Percentiles rank a stretch among this genome's conserved stretches.
Evolutionary conservation across 2,797 vertebrate species (phyloP).

Genomic region (Arnoldichthys spilopterus): DNA sequence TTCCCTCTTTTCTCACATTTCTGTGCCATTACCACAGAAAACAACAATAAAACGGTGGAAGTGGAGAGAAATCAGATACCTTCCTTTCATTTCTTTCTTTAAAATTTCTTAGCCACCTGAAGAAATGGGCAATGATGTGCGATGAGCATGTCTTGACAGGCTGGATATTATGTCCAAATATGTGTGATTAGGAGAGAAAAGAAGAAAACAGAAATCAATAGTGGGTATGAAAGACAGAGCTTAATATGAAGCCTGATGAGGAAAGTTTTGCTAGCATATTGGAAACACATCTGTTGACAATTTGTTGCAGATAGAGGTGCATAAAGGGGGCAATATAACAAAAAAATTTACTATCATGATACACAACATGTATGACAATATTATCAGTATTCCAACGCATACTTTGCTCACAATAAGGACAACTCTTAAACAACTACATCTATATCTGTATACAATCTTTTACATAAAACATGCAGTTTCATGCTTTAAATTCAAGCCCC

Average conservation of each 20-base stretch:
- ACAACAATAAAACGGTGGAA: not conserved
- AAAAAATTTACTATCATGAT: not conserved
- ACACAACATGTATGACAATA: too few species aligned
- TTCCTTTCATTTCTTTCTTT: constrained; percentile 19
- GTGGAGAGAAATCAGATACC: not conserved
- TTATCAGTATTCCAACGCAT: too few species aligned
- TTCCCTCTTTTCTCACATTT: not conserved
- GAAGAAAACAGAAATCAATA: not conserved
- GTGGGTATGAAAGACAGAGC: not conserved
- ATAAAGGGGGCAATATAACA: not conserved
- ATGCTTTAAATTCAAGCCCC: too few species aligned
- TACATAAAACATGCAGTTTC: too few species aligned
- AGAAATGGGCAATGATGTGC: constrained; percentile 24
- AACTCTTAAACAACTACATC: too few species aligned
- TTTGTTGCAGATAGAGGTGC: not conserved
- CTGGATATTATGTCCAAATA: constrained; percentile 33
- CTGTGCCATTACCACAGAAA: not conserved
- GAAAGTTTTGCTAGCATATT: not conserved
- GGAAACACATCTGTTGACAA: not conserved
- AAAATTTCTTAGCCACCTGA: constrained; percentile 27
- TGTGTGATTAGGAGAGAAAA: not conserved
- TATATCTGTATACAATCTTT: too few species aligned
- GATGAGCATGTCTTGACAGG: constrained; percentile 35
- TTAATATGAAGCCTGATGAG: not conserved
- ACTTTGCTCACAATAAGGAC: too few species aligned